Conservation (phyloP, 2,797 vertebrate genomes). For the Spinus olivaceus region DNA sequence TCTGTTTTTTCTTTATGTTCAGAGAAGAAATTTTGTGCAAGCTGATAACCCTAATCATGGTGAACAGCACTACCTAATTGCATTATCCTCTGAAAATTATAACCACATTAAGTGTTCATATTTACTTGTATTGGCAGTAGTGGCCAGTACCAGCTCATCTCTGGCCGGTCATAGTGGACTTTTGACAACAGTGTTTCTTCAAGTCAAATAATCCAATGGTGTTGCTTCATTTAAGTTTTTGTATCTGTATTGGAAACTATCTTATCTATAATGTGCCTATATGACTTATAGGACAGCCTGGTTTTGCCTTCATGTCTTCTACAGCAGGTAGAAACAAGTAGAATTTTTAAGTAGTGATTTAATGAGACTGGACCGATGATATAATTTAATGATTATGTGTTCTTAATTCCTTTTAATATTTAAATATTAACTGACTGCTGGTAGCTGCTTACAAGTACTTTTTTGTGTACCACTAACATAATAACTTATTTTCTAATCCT, state of each 20-base stretch:
- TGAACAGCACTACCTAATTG: neutral
- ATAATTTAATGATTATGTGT: neutral
- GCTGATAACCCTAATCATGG: neutral
- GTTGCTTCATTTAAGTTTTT: neutral
- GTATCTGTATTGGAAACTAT: neutral
- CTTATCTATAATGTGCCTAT: neutral
- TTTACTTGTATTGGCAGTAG: neutral
- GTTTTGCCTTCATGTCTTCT: neutral
- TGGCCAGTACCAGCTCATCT: neutral
- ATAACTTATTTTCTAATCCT: neutral
- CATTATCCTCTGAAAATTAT: neutral
- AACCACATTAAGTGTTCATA: neutral
- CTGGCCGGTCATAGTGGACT: neutral
- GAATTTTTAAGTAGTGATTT: neutral
- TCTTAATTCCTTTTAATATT: neutral
- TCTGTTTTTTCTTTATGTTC: neutral
- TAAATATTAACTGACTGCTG: neutral
- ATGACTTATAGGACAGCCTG: neutral
- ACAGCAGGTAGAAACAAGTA: neutral
- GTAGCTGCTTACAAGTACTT: neutral
- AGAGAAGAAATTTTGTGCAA: neutral
- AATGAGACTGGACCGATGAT: neutral
- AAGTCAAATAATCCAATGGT: neutral
- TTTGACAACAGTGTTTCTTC: neutral
- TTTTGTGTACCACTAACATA: neutral